These are phyloP conservation scores for Apis florea DNA, from an alignment of 1,140 invertebrate genomes.

Conservation along the genomic window DNA sequence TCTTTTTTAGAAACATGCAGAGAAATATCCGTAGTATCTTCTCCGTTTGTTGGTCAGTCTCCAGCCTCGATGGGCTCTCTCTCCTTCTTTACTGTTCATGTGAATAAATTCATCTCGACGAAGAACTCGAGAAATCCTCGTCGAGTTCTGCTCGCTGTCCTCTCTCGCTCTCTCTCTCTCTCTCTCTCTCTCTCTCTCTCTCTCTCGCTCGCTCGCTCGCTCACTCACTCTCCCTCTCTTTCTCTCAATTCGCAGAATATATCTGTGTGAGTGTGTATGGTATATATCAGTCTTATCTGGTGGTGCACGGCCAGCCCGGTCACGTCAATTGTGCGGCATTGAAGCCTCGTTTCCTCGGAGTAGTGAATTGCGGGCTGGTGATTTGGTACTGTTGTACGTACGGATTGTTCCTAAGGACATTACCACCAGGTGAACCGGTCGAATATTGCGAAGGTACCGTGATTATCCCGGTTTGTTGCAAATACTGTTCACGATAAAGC, in stretches of 20 bases:
- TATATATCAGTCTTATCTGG: slow-evolving; percentile 76
- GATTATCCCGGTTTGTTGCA: slow-evolving; percentile 74
- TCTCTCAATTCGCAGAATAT: slow-evolving; percentile 14
- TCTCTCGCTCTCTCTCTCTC: slow-evolving; percentile 7
- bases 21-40: slow-evolving; percentile 38
- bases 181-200: slow-evolving; percentile 3
- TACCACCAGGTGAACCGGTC: slow-evolving; percentile 61
- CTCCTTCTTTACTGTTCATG: slow-evolving; percentile 10
- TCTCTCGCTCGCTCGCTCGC: too few species aligned
- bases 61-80: slow-evolving; percentile 29
- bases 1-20: slow-evolving; percentile 47
- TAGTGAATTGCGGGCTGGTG: slow-evolving; percentile 63
- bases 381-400: slow-evolving; percentile 77
- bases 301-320: slow-evolving; percentile 69
- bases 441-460: slow-evolving; percentile 65
- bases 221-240: slow-evolving; percentile 3
- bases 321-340: slow-evolving; percentile 78
- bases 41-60: slow-evolving; percentile 40
- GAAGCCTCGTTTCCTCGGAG: slow-evolving; percentile 69
- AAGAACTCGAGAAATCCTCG: slow-evolving; percentile 4
- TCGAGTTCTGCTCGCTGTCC: slow-evolving; percentile 2
- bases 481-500: slow-evolving; percentile 74
- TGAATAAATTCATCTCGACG: neutral
- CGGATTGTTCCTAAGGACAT: slow-evolving; percentile 70
- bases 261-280: slow-evolving; percentile 3